phyloP scores from a whole-genome alignment of 2,113 vertebrate genomes.

The Upupa epops region DNA sequence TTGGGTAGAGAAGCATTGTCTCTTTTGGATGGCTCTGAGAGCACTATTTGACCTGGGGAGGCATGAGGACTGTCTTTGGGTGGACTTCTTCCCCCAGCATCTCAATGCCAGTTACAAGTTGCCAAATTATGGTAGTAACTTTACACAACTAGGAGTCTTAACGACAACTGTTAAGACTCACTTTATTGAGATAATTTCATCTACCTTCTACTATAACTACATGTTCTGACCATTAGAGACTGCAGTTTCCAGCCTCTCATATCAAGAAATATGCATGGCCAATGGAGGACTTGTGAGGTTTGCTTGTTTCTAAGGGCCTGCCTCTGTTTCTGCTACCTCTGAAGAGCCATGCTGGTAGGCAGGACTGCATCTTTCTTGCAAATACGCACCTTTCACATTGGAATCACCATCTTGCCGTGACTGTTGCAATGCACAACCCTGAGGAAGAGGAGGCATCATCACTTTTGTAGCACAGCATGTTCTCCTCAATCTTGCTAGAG shows the following conservation, averaged over 20 bases:
- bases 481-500: not conserved
- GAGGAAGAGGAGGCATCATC: not conserved
- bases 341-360: not conserved
- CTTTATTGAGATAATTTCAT: not conserved
- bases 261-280: not conserved
- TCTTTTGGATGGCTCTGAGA: not conserved
- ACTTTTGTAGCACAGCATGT: not conserved
- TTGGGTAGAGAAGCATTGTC: not conserved
- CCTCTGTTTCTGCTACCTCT: not conserved
- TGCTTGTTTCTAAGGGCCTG: not conserved
- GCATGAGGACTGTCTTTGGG: not conserved
- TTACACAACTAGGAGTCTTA: not conserved
- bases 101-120: not conserved
- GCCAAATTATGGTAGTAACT: not conserved
- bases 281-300: not conserved
- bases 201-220: not conserved
- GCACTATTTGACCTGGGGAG: not conserved
- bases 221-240: not conserved
- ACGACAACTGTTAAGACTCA: not conserved
- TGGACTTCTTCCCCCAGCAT: not conserved
- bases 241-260: not conserved
- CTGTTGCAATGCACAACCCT: not conserved
- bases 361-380: not conserved
- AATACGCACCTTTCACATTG: not conserved
- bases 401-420: not conserved